phyloP scores from a whole-genome alignment of 2,888 invertebrate genomes.

The Orchesellides sinensis region DNA sequence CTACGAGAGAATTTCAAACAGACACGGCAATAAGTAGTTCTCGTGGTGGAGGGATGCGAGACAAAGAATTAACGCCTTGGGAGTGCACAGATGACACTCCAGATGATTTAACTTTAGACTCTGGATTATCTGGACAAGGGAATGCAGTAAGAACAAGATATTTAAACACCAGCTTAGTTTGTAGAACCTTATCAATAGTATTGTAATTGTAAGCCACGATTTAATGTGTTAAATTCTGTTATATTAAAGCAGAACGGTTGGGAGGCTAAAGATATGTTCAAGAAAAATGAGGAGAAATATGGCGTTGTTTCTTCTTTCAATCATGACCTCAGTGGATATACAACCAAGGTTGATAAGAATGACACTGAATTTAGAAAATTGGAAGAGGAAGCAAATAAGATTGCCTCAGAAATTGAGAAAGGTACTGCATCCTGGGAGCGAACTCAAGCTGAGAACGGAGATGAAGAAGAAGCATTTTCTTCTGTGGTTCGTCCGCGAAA shows the following conservation, averaged over 20 bases:
- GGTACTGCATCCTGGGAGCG: constrained; percentile 89
- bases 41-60: constrained; percentile 84
- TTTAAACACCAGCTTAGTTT: not conserved
- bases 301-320: constrained; percentile 96
- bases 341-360: constrained; percentile 89
- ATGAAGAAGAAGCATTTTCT: constrained; percentile 91
- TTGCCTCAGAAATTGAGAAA: constrained; percentile 95
- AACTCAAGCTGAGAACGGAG: constrained; percentile 93
- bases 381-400: constrained; percentile 91
- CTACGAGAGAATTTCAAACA: constrained; percentile 78
- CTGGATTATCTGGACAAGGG: constrained; percentile 11
- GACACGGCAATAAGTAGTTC: constrained; percentile 90
- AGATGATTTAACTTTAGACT: constrained; percentile 44
- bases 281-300: constrained; percentile 93
- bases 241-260: constrained; percentile 86
- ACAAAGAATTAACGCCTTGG: constrained; percentile 94
- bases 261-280: constrained; percentile 98
- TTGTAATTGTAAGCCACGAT: too few species aligned
- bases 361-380: constrained; percentile 91
- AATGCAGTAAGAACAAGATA: not conserved
- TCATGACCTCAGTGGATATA: constrained; percentile 93
- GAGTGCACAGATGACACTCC: constrained; percentile 78
- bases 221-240: too few species aligned
- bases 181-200: constrained; percentile 8
- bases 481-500: constrained; percentile 84